Percentiles rank a stretch among this genome's conserved stretches.
These are phyloP conservation scores for Sylvia atricapilla DNA, from an alignment of 2,113 vertebrate genomes.

Conservation along the genomic window DNA sequence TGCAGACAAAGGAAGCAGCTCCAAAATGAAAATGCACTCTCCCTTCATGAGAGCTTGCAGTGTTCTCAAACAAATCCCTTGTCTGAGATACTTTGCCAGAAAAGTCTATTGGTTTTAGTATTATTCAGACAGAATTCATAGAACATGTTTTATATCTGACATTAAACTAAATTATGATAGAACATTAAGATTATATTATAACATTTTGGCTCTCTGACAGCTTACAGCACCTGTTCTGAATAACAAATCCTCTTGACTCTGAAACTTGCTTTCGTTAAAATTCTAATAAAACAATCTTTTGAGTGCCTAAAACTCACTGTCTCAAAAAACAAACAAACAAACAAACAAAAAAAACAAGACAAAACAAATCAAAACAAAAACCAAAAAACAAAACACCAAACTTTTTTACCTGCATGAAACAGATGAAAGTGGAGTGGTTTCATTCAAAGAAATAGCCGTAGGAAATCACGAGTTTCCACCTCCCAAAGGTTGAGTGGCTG, in stretches of 20 bases:
- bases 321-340: neutral
- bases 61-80: neutral
- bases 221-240: neutral
- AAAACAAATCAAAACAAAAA: too few relatives aligned
- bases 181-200: neutral
- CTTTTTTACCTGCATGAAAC: neutral
- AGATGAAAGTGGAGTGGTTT: neutral
- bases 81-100: neutral
- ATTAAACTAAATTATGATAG: neutral
- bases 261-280: neutral
- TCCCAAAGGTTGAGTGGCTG: neutral
- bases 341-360: too few relatives aligned
- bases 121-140: neutral
- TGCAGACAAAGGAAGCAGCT: neutral
- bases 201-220: neutral
- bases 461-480: slow-evolving; percentile 10
- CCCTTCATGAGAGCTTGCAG: neutral
- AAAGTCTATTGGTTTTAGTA: neutral
- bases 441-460: neutral
- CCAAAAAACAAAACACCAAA: neutral
- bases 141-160: neutral
- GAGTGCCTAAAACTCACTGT: neutral
- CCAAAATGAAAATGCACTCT: neutral
- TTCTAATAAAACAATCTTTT: neutral
- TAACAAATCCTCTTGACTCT: neutral